Evolutionary conservation across 2,113 vertebrate genomes (phyloP).

Genomic region (Misgurnus anguillicaudatus): DNA sequence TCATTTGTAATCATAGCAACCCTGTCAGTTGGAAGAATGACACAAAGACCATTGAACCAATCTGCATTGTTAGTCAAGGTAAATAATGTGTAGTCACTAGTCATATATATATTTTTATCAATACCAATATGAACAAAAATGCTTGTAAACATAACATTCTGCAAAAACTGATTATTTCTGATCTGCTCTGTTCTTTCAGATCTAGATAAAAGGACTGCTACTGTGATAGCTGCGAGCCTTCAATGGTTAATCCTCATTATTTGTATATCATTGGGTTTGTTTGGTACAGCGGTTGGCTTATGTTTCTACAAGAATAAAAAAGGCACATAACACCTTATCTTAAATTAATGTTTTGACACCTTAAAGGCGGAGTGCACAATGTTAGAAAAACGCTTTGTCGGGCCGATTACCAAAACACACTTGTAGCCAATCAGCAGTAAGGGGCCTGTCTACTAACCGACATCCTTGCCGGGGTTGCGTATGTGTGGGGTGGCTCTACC

Average conservation of each 20-base stretch:
- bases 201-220: not conserved
- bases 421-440: too few relatives aligned
- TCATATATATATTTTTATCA: not conserved
- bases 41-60: too few relatives aligned
- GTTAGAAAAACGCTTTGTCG: too few relatives aligned
- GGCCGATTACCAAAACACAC: too few relatives aligned
- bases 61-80: not conserved
- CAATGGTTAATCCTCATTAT: not conserved
- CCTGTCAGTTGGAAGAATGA: slow-evolving; percentile 5
- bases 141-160: not conserved
- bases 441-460: too few relatives aligned
- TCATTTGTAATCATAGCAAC: slow-evolving; percentile 41
- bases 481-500: too few relatives aligned
- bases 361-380: too few relatives aligned
- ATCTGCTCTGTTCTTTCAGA: not conserved
- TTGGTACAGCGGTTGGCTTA: not conserved
- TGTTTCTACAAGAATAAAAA: not conserved
- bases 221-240: not conserved
- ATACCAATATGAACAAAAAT: not conserved
- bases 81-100: not conserved
- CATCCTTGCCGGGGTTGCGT: too few relatives aligned
- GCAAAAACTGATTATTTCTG: not conserved
- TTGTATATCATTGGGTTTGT: not conserved
- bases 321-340: not conserved
- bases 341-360: not conserved